phyloP scores from a whole-genome alignment of 2,113 vertebrate species.

The Pelvicachromis taeniatus region DNA sequence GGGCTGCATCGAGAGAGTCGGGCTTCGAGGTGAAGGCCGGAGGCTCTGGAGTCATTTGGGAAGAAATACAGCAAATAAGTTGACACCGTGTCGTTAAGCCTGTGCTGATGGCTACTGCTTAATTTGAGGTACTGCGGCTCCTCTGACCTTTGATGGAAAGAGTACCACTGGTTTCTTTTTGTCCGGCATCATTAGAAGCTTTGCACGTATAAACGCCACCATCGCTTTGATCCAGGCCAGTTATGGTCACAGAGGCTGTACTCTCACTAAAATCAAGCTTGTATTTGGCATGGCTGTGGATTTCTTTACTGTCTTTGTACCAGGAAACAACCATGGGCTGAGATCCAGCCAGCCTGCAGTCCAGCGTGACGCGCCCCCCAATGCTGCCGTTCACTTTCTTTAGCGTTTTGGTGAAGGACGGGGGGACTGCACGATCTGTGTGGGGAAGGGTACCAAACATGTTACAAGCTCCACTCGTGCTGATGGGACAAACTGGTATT shows the following conservation, averaged over 20 bases:
- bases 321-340: conserved; percentile 87
- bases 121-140: background rate
- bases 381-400: conserved; percentile 82
- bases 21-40: conserved; percentile 83
- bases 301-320: conserved; percentile 85
- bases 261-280: conserved; percentile 81
- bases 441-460: conserved; percentile 22
- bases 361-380: conserved; percentile 72
- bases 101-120: background rate
- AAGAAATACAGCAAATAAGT: conserved; percentile 56
- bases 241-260: conserved; percentile 80
- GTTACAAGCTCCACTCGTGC: background rate
- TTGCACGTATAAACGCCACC: conserved; percentile 85
- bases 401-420: conserved; percentile 87
- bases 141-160: conserved; percentile 89
- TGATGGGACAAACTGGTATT: no score
- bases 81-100: background rate
- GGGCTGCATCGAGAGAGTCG: conserved; percentile 79
- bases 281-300: conserved; percentile 76
- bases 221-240: conserved; percentile 76
- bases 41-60: conserved; percentile 80
- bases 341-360: conserved; percentile 90
- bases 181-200: conserved; percentile 86
- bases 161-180: conserved; percentile 82
- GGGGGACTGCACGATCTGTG: conserved; percentile 90